phyloP scores from a whole-genome alignment of 1,140 invertebrate genomes.

The Notospermus geniculatus region DNA sequence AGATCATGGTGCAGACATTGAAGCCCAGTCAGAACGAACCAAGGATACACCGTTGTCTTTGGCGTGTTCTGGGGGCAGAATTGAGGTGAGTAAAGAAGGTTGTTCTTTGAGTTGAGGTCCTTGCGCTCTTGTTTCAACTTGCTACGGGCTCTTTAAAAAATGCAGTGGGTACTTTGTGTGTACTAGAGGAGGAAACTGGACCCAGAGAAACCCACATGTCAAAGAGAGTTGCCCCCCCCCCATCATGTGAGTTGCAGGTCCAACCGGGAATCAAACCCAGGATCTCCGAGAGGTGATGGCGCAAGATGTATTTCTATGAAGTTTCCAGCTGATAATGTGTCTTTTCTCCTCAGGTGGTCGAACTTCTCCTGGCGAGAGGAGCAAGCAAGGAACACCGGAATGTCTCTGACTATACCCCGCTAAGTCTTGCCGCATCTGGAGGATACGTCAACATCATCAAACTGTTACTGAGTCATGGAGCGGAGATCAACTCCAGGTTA shows the following conservation, averaged over 20 bases:
- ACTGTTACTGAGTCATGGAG: slow-evolving; percentile 85
- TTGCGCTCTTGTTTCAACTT: too few relatives aligned
- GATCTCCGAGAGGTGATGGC: too few relatives aligned
- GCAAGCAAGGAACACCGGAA: slow-evolving; percentile 99
- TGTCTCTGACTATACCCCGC: slow-evolving; percentile 97
- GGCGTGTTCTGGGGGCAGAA: slow-evolving; percentile 94
- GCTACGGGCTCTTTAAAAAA: too few relatives aligned
- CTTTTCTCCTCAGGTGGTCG: slow-evolving; percentile 73
- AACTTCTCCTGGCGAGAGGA: slow-evolving; percentile 78
- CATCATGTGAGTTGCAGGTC: too few relatives aligned
- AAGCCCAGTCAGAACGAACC: slow-evolving; percentile 97
- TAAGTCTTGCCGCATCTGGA: slow-evolving; percentile 94
- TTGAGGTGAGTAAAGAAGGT: slow-evolving; percentile 67
- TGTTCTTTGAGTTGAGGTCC: too few relatives aligned
- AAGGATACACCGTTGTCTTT: slow-evolving; percentile 97
- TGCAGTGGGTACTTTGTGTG: too few relatives aligned
- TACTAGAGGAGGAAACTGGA: too few relatives aligned
- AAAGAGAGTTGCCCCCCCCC: too few relatives aligned
- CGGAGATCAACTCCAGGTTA: slow-evolving; percentile 91
- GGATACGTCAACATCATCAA: slow-evolving; percentile 99
- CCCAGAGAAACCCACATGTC: too few relatives aligned
- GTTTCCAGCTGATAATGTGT: too few relatives aligned
- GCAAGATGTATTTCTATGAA: too few relatives aligned
- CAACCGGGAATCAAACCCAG: too few relatives aligned
- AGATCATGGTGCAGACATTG: slow-evolving; percentile 90